Conservation (phyloP, 2,113 vertebrate species). For the Sula dactylatra region DNA sequence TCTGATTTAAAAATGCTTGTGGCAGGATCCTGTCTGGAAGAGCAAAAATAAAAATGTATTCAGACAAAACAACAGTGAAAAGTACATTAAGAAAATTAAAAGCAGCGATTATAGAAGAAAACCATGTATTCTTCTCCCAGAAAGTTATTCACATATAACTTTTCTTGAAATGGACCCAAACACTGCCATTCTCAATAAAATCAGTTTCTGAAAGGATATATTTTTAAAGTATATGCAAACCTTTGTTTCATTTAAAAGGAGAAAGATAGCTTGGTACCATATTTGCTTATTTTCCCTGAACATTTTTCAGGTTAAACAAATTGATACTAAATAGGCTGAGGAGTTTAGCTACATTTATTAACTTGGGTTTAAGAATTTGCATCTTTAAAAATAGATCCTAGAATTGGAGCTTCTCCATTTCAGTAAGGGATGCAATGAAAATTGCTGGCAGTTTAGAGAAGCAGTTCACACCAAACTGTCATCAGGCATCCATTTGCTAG, state of each 20-base stretch:
- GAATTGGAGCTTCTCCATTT: neutral
- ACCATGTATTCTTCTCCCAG: slow-evolving; percentile 9
- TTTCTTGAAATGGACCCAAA: slow-evolving; percentile 39
- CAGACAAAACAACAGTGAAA: slow-evolving; percentile 73
- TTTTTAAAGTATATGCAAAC: neutral
- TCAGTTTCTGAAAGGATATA: neutral
- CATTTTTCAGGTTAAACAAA: neutral
- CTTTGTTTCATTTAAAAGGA: neutral
- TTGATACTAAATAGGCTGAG: neutral
- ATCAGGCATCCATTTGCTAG: neutral
- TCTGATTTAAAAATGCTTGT: slow-evolving; percentile 71
- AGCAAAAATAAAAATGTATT: slow-evolving; percentile 69
- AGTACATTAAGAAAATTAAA: slow-evolving; percentile 64
- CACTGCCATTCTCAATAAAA: slow-evolving; percentile 20
- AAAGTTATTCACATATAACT: slow-evolving; percentile 40
- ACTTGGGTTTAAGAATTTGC: neutral
- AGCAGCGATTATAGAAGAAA: slow-evolving; percentile 42
- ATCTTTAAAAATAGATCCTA: neutral
- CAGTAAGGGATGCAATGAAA: neutral
- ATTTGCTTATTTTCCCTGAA: neutral
- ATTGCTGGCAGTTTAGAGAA: neutral
- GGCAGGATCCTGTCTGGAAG: slow-evolving; percentile 68
- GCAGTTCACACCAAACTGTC: neutral
- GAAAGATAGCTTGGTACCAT: neutral
- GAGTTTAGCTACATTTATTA: neutral